Evolutionary conservation across 2,113 vertebrate genomes (phyloP).

Genomic region (Pholis gunnellus): DNA sequence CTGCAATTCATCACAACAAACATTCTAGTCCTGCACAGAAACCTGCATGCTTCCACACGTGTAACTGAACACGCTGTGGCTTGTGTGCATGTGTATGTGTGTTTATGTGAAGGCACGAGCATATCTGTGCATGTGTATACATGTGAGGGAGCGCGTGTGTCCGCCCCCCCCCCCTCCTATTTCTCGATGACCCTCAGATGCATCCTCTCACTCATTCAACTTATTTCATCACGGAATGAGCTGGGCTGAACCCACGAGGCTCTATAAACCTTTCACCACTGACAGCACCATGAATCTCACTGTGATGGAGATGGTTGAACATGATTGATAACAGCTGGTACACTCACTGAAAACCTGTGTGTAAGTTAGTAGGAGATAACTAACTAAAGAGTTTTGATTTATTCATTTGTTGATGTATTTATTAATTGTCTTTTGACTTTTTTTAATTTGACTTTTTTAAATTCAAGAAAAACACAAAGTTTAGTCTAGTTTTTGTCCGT

Average conservation of each 20-base stretch:
- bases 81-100: background rate
- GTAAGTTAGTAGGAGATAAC: background rate
- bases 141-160: background rate
- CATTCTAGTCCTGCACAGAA: constrained; percentile 6
- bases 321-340: constrained; percentile 29
- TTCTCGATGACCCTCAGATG: background rate
- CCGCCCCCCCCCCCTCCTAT: background rate
- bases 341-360: background rate
- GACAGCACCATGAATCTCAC: constrained; percentile 40
- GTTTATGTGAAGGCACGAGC: background rate
- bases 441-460: background rate
- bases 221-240: constrained; percentile 36
- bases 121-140: constrained; percentile 1
- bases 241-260: constrained; percentile 21
- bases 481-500: background rate
- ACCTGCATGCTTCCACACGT: constrained; percentile 18
- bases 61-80: background rate
- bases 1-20: background rate
- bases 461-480: background rate
- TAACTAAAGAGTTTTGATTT: background rate
- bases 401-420: no score
- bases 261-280: constrained; percentile 48
- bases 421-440: background rate
- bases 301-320: constrained; percentile 5
- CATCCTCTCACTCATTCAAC: constrained; percentile 42